Conservation (phyloP, 2,888 invertebrate species). For the Drosophila trichaetosa region DNA sequence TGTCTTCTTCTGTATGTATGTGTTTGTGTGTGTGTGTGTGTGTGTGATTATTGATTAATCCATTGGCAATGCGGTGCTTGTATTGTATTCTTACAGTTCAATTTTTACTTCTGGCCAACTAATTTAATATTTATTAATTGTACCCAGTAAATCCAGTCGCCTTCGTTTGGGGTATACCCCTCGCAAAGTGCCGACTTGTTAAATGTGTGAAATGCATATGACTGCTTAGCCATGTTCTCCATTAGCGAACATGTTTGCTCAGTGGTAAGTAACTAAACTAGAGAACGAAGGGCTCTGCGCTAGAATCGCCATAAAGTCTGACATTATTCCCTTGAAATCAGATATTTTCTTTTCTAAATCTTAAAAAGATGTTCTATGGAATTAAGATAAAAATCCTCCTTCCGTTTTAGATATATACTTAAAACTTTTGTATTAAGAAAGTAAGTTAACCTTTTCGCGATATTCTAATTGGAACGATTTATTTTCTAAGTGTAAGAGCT, state of each 20-base stretch:
- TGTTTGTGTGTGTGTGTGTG: slow-evolving; percentile 2
- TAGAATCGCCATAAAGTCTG: neutral
- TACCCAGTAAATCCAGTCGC: slow-evolving; percentile 27
- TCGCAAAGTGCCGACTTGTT: neutral
- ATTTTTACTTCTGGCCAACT: slow-evolving; percentile 52
- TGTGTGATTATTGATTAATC: slow-evolving; percentile 65
- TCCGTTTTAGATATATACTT: neutral
- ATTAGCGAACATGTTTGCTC: neutral
- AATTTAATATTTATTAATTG: slow-evolving; percentile 66
- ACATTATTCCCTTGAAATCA: neutral
- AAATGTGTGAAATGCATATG: too few relatives aligned
- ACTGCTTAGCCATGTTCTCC: neutral
- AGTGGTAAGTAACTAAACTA: neutral
- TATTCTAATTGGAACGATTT: neutral
- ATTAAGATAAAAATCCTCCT: neutral
- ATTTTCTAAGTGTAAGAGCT: neutral
- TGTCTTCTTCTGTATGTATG: neutral
- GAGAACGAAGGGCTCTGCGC: neutral
- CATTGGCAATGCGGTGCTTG: slow-evolving; percentile 57
- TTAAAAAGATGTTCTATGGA: neutral
- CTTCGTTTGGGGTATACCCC: slow-evolving; percentile 27
- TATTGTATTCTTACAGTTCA: slow-evolving; percentile 43
- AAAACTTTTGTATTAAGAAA: neutral
- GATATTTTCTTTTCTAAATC: neutral
- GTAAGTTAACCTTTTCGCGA: neutral